Evolutionary conservation across 2,113 vertebrate genomes (phyloP), one percentile per base, ranked within the genome.

Genomic region (Romanogobio albipinnatus): DNA sequence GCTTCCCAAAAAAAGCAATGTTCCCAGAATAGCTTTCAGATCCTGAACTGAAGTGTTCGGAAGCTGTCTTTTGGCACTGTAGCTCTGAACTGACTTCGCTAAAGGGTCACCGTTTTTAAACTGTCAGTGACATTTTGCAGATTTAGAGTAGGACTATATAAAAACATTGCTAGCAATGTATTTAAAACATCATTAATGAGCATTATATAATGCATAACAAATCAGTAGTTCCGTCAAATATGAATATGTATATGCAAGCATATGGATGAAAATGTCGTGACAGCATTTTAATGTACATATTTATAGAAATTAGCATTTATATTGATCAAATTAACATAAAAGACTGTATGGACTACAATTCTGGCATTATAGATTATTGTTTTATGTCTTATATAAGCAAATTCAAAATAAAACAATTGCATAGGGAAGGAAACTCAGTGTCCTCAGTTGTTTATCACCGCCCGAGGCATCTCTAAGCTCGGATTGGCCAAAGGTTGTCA

Each of bases 71-170:
- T 74, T 68, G 58, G 71, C 81, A 71, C 78, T 9, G 47, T 24
- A 36, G 64, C 47, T 13, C 71, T 76, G 62, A 53, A 9, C 13
- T 86, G 77, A 33, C 76, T 61, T 70, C 70, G 59, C 51, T 70
- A 62, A 83, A 75, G 61, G 45, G 10, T 33, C 13, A 53, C 26
- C 3, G 13, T 29, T 64, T 36, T 81, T 88, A 77, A 73, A 64
- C 71, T 71, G 84, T 84, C 81, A 73, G 39, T 84, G 81, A 88
- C 6, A 47, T 76, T 51, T 61, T 36, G 22, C 71, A 88, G 70
- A 84, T 53, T 14, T 59, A 36, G 29, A 22, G 64, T 26, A 24
- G 0, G 9, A 2, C 49, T 39, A 36, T 45, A 53, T 66, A 26
- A 22, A n/a, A 81, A 53, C 13, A 3, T 56, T 36, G 66, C 33